Evolutionary conservation across 2,888 invertebrate species (phyloP).

Genomic region (Agrotis ipsilon): DNA sequence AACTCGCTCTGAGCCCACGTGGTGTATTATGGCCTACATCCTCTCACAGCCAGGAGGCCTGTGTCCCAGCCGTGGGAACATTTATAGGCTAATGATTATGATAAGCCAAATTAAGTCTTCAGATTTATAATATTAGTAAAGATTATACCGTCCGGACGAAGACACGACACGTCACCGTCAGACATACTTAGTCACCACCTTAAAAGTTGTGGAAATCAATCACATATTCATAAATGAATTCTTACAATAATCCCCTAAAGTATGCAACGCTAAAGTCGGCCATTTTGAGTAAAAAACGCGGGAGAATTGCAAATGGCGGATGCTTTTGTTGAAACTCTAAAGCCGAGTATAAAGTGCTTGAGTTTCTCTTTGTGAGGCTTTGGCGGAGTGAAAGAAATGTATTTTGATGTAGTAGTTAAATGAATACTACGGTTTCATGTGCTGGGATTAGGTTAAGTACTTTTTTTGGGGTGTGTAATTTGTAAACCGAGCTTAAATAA

Average conservation of each 20-base stretch:
- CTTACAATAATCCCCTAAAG: slow-evolving; percentile 25
- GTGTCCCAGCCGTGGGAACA: no score
- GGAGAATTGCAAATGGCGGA: slow-evolving; percentile 58
- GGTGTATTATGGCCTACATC: no score
- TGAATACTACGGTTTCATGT: background rate
- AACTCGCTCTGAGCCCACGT: no score
- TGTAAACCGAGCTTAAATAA: no score
- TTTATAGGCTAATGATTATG: no score
- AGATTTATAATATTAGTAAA: no score
- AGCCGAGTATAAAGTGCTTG: slow-evolving; percentile 20
- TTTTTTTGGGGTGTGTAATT: background rate
- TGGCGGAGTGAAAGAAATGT: slow-evolving; percentile 44
- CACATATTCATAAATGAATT: slow-evolving; percentile 19
- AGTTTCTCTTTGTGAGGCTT: slow-evolving; percentile 48
- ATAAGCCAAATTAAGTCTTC: no score
- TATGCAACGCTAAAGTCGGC: slow-evolving; percentile 10
- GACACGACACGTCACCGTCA: no score
- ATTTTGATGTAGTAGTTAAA: slow-evolving; percentile 9
- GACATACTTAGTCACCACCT: background rate
- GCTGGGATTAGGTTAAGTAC: background rate
- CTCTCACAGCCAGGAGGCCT: no score
- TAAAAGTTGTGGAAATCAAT: slow-evolving; percentile 21
- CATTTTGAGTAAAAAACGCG: slow-evolving; percentile 53
- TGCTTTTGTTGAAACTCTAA: slow-evolving; percentile 36
- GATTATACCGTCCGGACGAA: no score